A percentile compares a stretch with the other conserved stretches of the same genome.
These are phyloP conservation scores for Dryocosmus kuriphilus DNA, from an alignment of 2,888 invertebrate species.

Conservation along the genomic window DNA sequence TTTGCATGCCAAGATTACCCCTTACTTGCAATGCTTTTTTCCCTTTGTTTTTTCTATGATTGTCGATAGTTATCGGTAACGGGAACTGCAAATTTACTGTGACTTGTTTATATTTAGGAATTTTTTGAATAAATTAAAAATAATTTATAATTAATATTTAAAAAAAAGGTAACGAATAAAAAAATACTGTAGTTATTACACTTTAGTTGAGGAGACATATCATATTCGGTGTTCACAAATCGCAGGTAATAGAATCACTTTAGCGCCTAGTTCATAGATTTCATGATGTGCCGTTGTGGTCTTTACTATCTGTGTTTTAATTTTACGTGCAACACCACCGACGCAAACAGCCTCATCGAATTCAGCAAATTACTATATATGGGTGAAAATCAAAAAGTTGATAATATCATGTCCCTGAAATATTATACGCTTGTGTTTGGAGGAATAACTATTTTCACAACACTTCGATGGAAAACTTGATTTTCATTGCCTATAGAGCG, in stretches of 20 bases:
- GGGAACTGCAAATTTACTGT: too few relatives aligned
- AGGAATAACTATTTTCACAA: too few relatives aligned
- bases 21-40: too few relatives aligned
- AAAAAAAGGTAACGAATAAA: background rate
- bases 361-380: background rate
- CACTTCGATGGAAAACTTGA: too few relatives aligned
- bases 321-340: background rate
- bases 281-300: background rate
- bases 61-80: too few relatives aligned
- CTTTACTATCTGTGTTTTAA: background rate
- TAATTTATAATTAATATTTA: background rate
- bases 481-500: too few relatives aligned
- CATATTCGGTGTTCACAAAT: background rate
- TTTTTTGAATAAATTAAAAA: background rate
- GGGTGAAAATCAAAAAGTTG: too few relatives aligned
- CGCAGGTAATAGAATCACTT: background rate
- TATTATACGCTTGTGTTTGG: too few relatives aligned
- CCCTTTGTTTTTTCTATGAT: too few relatives aligned
- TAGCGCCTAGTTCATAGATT: constrained; percentile 7
- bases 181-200: background rate
- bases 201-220: background rate
- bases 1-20: too few relatives aligned
- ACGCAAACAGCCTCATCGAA: background rate
- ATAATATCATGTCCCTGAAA: too few relatives aligned
- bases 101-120: background rate